phyloP scores from a whole-genome alignment of 2,113 vertebrate species.

The Tychaedon coryphoeus region DNA sequence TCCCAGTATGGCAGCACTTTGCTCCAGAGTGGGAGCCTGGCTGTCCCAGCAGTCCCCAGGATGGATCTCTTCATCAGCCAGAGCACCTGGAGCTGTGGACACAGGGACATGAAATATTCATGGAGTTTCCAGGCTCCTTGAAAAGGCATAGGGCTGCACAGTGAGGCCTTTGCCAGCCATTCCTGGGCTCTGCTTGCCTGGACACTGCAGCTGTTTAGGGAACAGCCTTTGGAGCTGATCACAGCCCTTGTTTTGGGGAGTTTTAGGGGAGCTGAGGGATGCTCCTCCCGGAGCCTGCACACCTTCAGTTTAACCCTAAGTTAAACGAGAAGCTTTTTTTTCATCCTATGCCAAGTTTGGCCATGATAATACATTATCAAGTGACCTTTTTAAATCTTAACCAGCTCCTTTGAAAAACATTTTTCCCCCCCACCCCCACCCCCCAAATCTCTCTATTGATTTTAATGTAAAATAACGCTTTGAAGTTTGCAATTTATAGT shows the following conservation, averaged over 20 bases:
- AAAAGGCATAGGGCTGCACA: not conserved
- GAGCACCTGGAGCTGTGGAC: not conserved
- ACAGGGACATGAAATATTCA: not conserved
- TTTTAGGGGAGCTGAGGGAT: not conserved
- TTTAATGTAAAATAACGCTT: slow-evolving; percentile 70
- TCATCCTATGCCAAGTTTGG: slow-evolving; percentile 10
- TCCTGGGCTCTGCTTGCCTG: not conserved
- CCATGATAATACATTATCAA: slow-evolving; percentile 34
- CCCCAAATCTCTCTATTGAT: slow-evolving; percentile 55
- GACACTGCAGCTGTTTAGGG: not conserved
- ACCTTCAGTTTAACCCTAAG: not conserved
- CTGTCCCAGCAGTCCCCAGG: not conserved
- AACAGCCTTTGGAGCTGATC: not conserved
- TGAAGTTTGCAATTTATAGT: slow-evolving; percentile 75
- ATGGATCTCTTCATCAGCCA: not conserved
- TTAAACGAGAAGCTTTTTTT: not conserved
- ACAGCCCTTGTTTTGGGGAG: not conserved
- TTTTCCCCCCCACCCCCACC: accelerated
- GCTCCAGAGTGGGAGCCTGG: not conserved
- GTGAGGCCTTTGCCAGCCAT: not conserved
- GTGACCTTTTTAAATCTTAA: slow-evolving; percentile 41
- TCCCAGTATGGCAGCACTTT: not conserved
- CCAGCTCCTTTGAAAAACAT: slow-evolving; percentile 55
- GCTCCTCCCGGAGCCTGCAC: not conserved
- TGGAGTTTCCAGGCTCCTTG: not conserved